Evolutionary conservation across 2,888 invertebrate genomes (phyloP), one percentile per base, ranked within the genome.

Genomic region (Eupithecia insigniata): DNA sequence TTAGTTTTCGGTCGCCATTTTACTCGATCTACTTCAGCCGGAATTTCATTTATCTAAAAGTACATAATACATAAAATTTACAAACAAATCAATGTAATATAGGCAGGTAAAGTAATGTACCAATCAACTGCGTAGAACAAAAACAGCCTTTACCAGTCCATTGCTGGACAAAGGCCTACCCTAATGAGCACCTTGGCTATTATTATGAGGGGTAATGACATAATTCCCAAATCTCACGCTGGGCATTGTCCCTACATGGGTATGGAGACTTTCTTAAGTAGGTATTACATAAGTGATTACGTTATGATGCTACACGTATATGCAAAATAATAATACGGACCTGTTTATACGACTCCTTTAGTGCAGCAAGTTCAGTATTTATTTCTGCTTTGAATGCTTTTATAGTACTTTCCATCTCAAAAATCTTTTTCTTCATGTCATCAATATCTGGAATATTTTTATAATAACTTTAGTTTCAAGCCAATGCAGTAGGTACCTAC

Each of bases 341-440:
- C 83, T 87, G 76, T 75, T 80, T 77, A 6, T 75, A 78, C 43
- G 91, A 67, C 66, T 84, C 76, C 69, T 82, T 84, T 32, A 89
- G 78, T 64, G 67, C 58, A 58, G 36, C 72, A 30, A 90, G 66
- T 82, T 93, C 89, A 10, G 72, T 82, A 60, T 82, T 79, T 32
- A 91, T 73, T 75, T 81, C 83, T 18, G 73, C 77, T 81, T 92
- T 92, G 6, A 88, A 83, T 10, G 73, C 71, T 77, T 81, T 85
- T 10, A 93, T 87, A 76, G 84, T 89, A 0, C 75, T 81, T 75
- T 93, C 93, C n/a, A 93, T 78, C 69, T 85, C 85, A 12, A 88
- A 69, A 2, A 91, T 86, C 75, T 85, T 87, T 60, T 76, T 87
- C 81, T 89, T 92, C 51, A 93, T 78, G 28, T 91, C 90, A 22